Evolutionary conservation across 2,113 vertebrate species (phyloP).

Genomic region (Dolichallabes microphthalmus): DNA sequence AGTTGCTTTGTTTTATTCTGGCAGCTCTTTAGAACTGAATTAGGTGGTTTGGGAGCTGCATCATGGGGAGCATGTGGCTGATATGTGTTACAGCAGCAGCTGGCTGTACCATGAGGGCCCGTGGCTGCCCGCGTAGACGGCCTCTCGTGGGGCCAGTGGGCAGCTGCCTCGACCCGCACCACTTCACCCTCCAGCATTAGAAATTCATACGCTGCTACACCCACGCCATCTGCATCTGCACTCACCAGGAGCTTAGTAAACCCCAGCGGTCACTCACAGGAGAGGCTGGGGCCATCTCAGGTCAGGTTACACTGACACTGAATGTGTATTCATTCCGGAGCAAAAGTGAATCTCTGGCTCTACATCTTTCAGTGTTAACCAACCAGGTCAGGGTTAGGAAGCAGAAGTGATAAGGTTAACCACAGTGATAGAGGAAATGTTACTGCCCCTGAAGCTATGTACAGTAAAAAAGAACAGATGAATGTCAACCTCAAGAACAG

Average conservation of each 20-base stretch:
- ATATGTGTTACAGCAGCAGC: constrained; percentile 76
- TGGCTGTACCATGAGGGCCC: constrained; percentile 83
- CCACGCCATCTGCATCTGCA: constrained; percentile 85
- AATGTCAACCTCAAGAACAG: neutral
- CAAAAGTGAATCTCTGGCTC: constrained; percentile 20
- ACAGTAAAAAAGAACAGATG: constrained; percentile 14
- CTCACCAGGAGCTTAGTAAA: constrained; percentile 75
- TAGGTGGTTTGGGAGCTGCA: constrained; percentile 21
- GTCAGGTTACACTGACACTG: neutral
- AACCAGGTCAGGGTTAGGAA: constrained; percentile 23
- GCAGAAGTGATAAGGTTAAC: neutral
- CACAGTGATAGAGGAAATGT: constrained; percentile 1
- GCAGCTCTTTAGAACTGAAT: constrained; percentile 1
- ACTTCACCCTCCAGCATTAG: constrained; percentile 89
- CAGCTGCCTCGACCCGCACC: constrained; percentile 86
- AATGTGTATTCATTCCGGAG: constrained; percentile 20
- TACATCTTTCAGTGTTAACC: constrained; percentile 30
- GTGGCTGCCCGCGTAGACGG: constrained; percentile 83
- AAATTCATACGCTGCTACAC: constrained; percentile 87
- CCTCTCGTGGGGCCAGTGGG: constrained; percentile 84
- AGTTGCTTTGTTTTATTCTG: neutral
- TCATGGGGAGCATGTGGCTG: constrained; percentile 33
- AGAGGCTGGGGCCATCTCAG: constrained; percentile 28
- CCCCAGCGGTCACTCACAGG: constrained; percentile 40
- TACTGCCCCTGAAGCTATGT: neutral